Base-by-base conservation (phyloP, 2,113 vertebrate species). In the Zosterops lateralis region DNA sequence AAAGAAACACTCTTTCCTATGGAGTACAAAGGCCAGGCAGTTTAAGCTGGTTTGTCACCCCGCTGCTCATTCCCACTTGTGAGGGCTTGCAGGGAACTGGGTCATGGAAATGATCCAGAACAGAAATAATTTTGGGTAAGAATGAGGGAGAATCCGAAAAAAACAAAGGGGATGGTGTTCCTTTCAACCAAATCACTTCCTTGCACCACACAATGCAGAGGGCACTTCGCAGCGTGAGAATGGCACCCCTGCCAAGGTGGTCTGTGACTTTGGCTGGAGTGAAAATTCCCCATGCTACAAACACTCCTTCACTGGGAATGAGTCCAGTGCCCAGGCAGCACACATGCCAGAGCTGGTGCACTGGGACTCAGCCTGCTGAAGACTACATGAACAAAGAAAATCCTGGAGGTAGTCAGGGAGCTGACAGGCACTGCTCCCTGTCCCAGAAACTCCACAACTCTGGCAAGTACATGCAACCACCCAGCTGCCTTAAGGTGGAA, bases 201-300 rank as follows among this genome's bases (percentile, higher is more conserved):
- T 92, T 34, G 17, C 66, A 18, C 21, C 58, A 17, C 73, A 96
- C 96, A 96, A 96, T 82, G 70, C 77, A 67, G 53, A 91, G 92
- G 93, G 92, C 90, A 89, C 62, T 68, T 71, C 81, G 47, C 95
- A 87, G 96, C 92, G 95, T 96, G 96, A 96, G 96, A 96, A 96
- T 7, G 20, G 81, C 36, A 17, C 18, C 45, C 57, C 66, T 96
- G 96, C 96, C 96, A 96, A 92, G 64, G 71, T 4, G 21, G 61
- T 20, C 7, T 0, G 31, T 91, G 92, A 95, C 89, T 89, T 89
- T 40, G 53, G 8, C 54, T 38, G 51, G 51, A 81, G 48, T 17
- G 61, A 61, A n/a, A 89, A 84, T 44, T 84, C 84, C 73, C 65
- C 13, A 2, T 18, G 22, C 61, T 70, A n/a, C 79, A 58, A 36